Percentiles rank a stretch among this genome's conserved stretches.
Conservation (phyloP, 2,888 invertebrate species). For the Cataglyphis livida region DNA sequence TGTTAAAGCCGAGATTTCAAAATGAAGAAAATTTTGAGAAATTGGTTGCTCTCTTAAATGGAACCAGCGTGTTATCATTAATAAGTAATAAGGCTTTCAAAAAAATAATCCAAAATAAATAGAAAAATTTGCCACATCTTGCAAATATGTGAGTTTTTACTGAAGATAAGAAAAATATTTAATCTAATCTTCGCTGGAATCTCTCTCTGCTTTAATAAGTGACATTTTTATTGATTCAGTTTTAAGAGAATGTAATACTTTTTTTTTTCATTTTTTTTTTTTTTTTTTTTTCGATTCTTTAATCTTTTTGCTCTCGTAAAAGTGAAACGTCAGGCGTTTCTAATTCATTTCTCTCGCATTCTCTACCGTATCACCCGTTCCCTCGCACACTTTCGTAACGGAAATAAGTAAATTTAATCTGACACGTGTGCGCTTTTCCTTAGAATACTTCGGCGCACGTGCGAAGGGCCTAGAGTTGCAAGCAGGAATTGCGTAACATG, state of each 20-base stretch:
- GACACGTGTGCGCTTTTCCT: slow-evolving; percentile 35
- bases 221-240: neutral
- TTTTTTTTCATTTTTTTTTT: neutral
- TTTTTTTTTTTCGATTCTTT: neutral
- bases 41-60: neutral
- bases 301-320: neutral
- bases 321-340: neutral
- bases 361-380: neutral
- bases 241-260: neutral
- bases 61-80: neutral
- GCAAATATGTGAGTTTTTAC: neutral
- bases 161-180: neutral
- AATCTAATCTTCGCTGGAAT: neutral
- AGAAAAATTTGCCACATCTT: neutral
- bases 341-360: slow-evolving; percentile 15
- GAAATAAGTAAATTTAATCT: slow-evolving; percentile 49
- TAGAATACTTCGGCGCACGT: slow-evolving; percentile 33
- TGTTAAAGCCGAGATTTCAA: neutral
- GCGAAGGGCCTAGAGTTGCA: slow-evolving; percentile 19
- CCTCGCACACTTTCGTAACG: neutral
- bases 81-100: neutral
- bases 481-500: slow-evolving; percentile 35
- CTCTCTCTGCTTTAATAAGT: neutral
- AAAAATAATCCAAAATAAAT: neutral
- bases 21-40: neutral